Conservation (phyloP, 1,140 invertebrate genomes). For the Drosophila virilis region DNA sequence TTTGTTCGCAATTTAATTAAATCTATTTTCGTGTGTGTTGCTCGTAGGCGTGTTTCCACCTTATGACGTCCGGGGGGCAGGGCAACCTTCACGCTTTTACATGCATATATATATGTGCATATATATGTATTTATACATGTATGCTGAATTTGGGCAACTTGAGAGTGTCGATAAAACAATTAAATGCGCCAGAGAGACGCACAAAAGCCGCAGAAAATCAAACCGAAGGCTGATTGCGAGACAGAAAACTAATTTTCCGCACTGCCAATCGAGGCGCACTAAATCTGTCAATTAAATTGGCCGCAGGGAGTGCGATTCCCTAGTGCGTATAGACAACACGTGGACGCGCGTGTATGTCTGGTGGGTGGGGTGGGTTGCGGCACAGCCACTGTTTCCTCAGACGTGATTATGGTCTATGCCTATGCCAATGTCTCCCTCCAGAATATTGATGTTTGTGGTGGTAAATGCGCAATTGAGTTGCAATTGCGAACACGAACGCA, state of each 20-base stretch:
- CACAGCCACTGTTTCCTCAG: slow-evolving; percentile 48
- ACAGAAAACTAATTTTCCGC: slow-evolving; percentile 82
- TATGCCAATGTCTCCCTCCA: slow-evolving; percentile 47
- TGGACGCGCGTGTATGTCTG: slow-evolving; percentile 2
- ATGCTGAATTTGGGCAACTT: slow-evolving; percentile 27
- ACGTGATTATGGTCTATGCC: slow-evolving; percentile 75
- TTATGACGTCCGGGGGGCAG: slow-evolving; percentile 12
- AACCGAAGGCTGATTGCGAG: slow-evolving; percentile 63
- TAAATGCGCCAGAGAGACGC: slow-evolving; percentile 61
- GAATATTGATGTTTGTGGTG: slow-evolving; percentile 80
- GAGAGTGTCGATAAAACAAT: slow-evolving; percentile 80
- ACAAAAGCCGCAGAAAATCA: slow-evolving; percentile 66
- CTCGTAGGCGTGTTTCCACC: slow-evolving; percentile 72
- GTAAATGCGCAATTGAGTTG: slow-evolving; percentile 82
- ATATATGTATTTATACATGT: background rate
- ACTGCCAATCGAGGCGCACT: slow-evolving; percentile 78
- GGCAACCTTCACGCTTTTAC: background rate
- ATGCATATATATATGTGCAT: slow-evolving; percentile 8
- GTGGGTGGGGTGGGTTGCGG: background rate
- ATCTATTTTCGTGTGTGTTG: slow-evolving; percentile 77
- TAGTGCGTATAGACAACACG: slow-evolving; percentile 29
- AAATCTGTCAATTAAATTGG: slow-evolving; percentile 83
- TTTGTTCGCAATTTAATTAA: slow-evolving; percentile 81
- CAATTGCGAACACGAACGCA: slow-evolving; percentile 77
- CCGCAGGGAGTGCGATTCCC: slow-evolving; percentile 66